phyloP scores from a whole-genome alignment of 2,113 vertebrate species.

The Sphyrna mokarran region DNA sequence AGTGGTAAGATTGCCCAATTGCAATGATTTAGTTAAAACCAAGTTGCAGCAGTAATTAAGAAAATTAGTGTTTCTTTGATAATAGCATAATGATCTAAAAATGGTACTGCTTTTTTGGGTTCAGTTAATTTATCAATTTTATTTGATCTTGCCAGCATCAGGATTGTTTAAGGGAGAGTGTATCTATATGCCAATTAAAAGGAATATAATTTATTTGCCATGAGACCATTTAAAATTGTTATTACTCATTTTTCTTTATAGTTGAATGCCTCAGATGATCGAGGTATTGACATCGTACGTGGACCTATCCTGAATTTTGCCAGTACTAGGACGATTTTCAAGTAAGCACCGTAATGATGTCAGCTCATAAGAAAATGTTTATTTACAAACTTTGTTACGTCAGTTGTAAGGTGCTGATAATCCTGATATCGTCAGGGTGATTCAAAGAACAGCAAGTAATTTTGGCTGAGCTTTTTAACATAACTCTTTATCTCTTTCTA shows the following conservation, averaged over 20 bases:
- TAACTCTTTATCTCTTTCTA: background rate
- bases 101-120: background rate
- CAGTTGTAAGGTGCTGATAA: background rate
- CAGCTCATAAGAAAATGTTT: background rate
- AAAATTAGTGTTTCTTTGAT: background rate
- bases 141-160: background rate
- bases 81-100: background rate
- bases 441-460: background rate
- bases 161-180: background rate
- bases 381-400: background rate
- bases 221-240: background rate
- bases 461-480: background rate
- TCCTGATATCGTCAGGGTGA: background rate
- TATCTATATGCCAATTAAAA: background rate
- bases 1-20: background rate
- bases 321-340: slow-evolving; percentile 96
- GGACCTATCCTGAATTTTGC: slow-evolving; percentile 90
- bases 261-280: slow-evolving; percentile 93
- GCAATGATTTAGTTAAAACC: background rate
- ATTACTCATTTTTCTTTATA: slow-evolving; percentile 43
- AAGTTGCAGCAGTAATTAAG: background rate
- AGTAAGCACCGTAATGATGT: slow-evolving; percentile 59
- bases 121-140: background rate
- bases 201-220: background rate
- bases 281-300: slow-evolving; percentile 85